A percentile compares a stretch with the other conserved stretches of the same genome.
phyloP scores from a whole-genome alignment of 1,140 invertebrate species.

The Caenorhabditis tropicalis region DNA sequence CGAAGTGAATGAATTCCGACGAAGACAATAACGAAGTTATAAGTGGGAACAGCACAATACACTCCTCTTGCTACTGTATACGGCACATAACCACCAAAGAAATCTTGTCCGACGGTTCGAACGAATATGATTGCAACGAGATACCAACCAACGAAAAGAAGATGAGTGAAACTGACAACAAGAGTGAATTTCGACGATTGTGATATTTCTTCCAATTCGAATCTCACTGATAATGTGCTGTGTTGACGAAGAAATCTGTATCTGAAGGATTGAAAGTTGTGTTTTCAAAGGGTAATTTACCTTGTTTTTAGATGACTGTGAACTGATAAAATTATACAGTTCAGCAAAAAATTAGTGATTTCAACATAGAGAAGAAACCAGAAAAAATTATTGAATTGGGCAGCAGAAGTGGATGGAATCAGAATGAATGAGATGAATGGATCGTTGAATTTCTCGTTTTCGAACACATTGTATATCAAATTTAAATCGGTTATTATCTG shows the following conservation, averaged over 20 bases:
- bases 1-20: background rate
- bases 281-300: background rate
- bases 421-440: background rate
- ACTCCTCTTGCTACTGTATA: constrained; percentile 15
- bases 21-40: background rate
- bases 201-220: background rate
- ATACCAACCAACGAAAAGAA: constrained; percentile 2
- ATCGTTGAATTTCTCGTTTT: background rate
- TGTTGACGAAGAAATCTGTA: background rate
- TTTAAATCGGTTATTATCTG: background rate
- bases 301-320: background rate
- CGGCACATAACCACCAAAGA: background rate
- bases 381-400: background rate
- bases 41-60: background rate
- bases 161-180: constrained; percentile 2
- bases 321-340: background rate
- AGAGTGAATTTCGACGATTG: background rate
- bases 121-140: background rate
- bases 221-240: background rate
- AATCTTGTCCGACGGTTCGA: background rate
- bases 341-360: background rate
- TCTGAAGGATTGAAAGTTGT: background rate
- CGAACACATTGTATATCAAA: background rate
- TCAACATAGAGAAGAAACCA: background rate
- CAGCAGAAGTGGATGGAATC: background rate